Percentiles rank a stretch among this genome's conserved stretches.
These are phyloP conservation scores for Bufotes viridis DNA, from an alignment of 2,797 vertebrate genomes.

Conservation along the genomic window DNA sequence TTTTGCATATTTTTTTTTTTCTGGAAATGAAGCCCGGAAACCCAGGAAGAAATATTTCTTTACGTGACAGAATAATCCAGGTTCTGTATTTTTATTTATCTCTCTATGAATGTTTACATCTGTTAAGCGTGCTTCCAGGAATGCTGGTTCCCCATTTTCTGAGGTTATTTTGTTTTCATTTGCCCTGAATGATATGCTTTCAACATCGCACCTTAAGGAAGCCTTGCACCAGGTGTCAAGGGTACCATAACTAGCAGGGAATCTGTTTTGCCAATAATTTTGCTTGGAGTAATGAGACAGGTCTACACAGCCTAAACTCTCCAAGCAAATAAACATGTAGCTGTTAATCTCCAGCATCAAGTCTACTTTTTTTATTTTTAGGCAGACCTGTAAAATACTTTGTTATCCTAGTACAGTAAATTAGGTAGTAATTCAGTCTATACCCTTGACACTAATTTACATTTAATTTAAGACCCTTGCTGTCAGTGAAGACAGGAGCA, in stretches of 20 bases:
- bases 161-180: constrained; percentile 59
- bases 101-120: constrained; percentile 58
- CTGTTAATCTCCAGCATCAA: constrained; percentile 47
- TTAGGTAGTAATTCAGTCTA: constrained; percentile 47
- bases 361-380: constrained; percentile 23
- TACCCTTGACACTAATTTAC: constrained; percentile 41
- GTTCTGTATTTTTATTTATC: constrained; percentile 53
- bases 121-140: constrained; percentile 59
- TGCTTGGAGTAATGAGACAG: constrained; percentile 60
- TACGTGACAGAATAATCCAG: constrained; percentile 17
- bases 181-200: constrained; percentile 61
- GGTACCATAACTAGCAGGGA: constrained; percentile 58
- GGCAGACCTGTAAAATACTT: constrained; percentile 49
- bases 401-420: constrained; percentile 37
- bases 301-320: constrained; percentile 55
- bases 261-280: constrained; percentile 60
- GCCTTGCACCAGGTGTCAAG: constrained; percentile 51
- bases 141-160: constrained; percentile 54
- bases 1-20: constrained; percentile 4
- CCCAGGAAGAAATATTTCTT: constrained; percentile 37
- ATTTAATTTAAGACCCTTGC: constrained; percentile 37
- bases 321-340: constrained; percentile 58
- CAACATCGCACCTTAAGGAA: constrained; percentile 59
- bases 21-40: constrained; percentile 1
- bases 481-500: constrained; percentile 31